A percentile compares a stretch with the other conserved stretches of the same genome.
These are phyloP conservation scores for Heliconius ethilla DNA, from an alignment of 2,888 invertebrate genomes.

Conservation along the genomic window DNA sequence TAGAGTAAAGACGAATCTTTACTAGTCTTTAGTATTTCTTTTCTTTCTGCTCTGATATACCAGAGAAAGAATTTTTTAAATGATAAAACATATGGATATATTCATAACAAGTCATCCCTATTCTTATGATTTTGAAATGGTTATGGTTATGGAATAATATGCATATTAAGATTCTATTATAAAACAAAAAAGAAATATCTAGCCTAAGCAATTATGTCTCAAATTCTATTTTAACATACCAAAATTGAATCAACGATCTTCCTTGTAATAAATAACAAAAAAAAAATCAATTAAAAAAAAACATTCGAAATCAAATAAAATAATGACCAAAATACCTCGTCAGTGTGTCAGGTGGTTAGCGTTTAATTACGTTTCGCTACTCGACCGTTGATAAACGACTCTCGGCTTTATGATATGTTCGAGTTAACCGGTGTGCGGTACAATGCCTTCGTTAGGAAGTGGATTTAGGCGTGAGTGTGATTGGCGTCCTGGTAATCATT, in stretches of 20 bases:
- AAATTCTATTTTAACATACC: neutral
- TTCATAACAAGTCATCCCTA: no score
- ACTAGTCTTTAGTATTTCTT: no score
- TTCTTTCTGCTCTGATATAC: no score
- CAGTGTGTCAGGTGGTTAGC: conserved; percentile 56
- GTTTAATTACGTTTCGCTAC: conserved; percentile 74
- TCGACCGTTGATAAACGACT: conserved; percentile 76
- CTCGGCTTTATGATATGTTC: conserved; percentile 70
- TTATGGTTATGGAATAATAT: no score
- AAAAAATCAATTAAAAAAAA: neutral
- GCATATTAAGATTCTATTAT: no score
- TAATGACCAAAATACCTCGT: conserved; percentile 27
- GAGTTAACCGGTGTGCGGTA: conserved; percentile 60
- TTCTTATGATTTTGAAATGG: neutral
- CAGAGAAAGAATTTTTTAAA: neutral
- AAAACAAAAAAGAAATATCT: no score
- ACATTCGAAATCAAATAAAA: neutral
- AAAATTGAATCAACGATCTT: no score
- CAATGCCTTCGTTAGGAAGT: conserved; percentile 58
- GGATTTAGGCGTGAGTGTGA: conserved; percentile 48
- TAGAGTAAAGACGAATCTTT: no score
- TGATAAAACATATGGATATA: neutral
- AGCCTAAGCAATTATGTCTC: neutral
- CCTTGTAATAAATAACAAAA: conserved; percentile 27
- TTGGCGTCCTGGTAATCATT: conserved; percentile 19